Conservation (phyloP, 2,888 invertebrate genomes). For the Agelastica alni region DNA sequence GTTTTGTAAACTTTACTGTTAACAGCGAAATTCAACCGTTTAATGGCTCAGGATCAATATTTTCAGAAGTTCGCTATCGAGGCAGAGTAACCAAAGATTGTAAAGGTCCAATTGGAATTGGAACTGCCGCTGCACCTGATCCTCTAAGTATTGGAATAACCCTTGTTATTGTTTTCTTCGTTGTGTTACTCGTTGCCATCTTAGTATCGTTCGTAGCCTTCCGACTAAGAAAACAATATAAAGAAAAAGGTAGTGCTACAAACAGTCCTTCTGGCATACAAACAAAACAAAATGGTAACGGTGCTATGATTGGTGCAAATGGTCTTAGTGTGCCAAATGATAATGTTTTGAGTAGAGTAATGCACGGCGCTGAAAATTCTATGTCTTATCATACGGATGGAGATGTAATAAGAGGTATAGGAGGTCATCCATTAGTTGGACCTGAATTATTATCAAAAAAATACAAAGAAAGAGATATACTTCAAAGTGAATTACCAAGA, state of each 20-base stretch:
- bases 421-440: constrained; percentile 77
- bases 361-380: constrained; percentile 71
- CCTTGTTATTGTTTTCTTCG: constrained; percentile 91
- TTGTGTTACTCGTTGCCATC: constrained; percentile 85
- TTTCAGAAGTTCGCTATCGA: constrained; percentile 68
- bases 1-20: constrained; percentile 85
- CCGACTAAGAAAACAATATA: constrained; percentile 82
- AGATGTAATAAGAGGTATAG: constrained; percentile 75
- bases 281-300: constrained; percentile 77
- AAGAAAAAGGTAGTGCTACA: constrained; percentile 76
- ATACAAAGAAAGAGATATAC: constrained; percentile 74
- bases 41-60: constrained; percentile 83
- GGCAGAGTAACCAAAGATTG: constrained; percentile 80
- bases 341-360: constrained; percentile 68
- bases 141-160: constrained; percentile 92
- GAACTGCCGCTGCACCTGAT: constrained; percentile 78
- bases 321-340: constrained; percentile 69
- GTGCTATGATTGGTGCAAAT: constrained; percentile 70
- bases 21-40: constrained; percentile 90
- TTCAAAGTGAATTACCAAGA: constrained; percentile 70
- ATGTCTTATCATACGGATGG: constrained; percentile 75
- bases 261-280: constrained; percentile 72
- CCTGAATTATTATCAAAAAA: constrained; percentile 88
- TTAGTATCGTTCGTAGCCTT: constrained; percentile 92
- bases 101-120: constrained; percentile 73